Evolutionary conservation across 2,797 vertebrate species (phyloP).

Genomic region (Enteromius thamalakanensis): DNA sequence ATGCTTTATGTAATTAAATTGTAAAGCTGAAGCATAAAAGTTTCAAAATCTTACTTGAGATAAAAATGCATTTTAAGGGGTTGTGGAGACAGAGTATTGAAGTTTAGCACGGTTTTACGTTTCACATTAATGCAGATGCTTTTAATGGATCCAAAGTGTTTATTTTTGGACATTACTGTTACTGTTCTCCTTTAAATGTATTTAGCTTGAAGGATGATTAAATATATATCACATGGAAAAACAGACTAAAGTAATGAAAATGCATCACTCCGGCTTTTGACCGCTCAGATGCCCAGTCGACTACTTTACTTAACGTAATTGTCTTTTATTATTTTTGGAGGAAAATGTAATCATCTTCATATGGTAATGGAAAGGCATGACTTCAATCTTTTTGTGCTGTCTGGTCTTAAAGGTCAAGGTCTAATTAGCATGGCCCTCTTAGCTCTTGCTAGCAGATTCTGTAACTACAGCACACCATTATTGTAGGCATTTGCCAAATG

Average conservation of each 20-base stretch:
- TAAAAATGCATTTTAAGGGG: neutral
- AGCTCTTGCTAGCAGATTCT: neutral
- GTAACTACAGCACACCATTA: slow-evolving; percentile 8
- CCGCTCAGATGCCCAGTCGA: slow-evolving; percentile 8
- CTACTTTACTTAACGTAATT: slow-evolving; percentile 28
- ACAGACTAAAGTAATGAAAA: neutral
- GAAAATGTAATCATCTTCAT: slow-evolving; percentile 23
- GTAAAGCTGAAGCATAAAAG: neutral
- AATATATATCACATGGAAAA: neutral
- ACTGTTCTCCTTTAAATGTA: neutral
- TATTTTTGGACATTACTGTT: neutral
- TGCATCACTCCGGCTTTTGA: neutral
- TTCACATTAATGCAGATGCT: neutral
- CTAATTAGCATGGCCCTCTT: neutral
- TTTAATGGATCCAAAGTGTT: neutral
- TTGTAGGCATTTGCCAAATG: neutral
- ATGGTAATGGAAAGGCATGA: slow-evolving; percentile 32
- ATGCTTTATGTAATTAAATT: neutral
- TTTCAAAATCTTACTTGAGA: neutral
- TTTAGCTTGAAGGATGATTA: neutral
- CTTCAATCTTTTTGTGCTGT: slow-evolving; percentile 40
- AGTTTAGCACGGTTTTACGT: neutral
- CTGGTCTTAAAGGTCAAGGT: slow-evolving; percentile 18
- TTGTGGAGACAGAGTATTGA: neutral
- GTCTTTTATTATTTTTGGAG: slow-evolving; percentile 43